Percentiles rank a stretch among this genome's conserved stretches.
phyloP scores from a whole-genome alignment of 1,140 invertebrate genomes.

The Ericerus pela region DNA sequence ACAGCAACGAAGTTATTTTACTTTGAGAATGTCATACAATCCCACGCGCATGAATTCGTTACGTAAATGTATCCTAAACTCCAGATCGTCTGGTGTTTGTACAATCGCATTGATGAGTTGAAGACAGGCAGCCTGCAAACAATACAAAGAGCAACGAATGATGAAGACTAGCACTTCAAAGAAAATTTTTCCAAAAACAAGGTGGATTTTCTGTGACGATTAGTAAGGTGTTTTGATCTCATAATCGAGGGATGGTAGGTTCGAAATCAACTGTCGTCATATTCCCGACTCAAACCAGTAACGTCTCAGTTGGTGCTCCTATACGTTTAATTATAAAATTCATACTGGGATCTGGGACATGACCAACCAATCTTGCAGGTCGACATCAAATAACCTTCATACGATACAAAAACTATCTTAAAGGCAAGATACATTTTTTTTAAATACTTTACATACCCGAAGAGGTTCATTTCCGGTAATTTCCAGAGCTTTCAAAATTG shows the following conservation, averaged over 20 bases:
- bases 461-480: conserved; percentile 55
- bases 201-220: too few relatives aligned
- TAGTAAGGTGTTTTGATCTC: too few relatives aligned
- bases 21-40: conserved; percentile 63
- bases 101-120: conserved; percentile 90
- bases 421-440: conserved; percentile 8
- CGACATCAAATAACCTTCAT: too few relatives aligned
- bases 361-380: too few relatives aligned
- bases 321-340: too few relatives aligned
- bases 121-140: conserved; percentile 55
- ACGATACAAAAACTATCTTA: too few relatives aligned
- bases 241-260: too few relatives aligned
- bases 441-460: conserved; percentile 38
- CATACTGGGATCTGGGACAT: too few relatives aligned
- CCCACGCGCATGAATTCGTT: conserved; percentile 88
- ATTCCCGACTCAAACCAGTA: too few relatives aligned
- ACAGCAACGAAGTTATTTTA: conserved; percentile 22
- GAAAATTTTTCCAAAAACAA: conserved; percentile 15
- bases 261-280: too few relatives aligned
- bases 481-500: conserved; percentile 68
- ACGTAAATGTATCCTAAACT: conserved; percentile 81
- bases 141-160: conserved; percentile 8
- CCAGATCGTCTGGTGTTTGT: conserved; percentile 76
- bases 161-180: conserved; percentile 1
- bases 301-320: too few relatives aligned